phyloP scores from a whole-genome alignment of 2,888 invertebrate species.

The Resseliella maxima region DNA sequence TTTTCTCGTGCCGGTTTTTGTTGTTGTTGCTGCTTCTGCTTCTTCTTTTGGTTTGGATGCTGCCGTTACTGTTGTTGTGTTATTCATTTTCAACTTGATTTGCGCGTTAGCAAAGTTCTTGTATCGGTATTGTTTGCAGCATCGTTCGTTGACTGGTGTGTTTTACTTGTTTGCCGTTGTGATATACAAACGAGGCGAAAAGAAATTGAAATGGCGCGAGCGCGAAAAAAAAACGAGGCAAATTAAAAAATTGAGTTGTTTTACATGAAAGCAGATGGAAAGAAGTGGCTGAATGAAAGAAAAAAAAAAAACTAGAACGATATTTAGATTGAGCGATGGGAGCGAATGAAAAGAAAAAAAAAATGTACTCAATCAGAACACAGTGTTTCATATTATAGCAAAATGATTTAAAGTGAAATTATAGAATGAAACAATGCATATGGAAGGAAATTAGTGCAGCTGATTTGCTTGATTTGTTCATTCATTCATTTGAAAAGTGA shows the following conservation, averaged over 20 bases:
- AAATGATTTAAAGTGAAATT: no score
- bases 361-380: not conserved
- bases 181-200: conserved; percentile 1
- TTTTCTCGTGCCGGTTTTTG: not conserved
- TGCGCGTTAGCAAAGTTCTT: conserved; percentile 42
- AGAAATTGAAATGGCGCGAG: not conserved
- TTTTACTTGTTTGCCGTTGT: not conserved
- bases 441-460: no score
- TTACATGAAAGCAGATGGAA: conserved; percentile 28
- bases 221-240: not conserved
- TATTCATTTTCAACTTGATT: not conserved
- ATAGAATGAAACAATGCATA: no score
- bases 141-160: not conserved
- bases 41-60: not conserved
- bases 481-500: no score
- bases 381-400: not conserved
- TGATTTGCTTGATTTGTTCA: no score
- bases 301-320: not conserved
- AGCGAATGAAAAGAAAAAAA: not conserved
- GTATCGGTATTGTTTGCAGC: conserved; percentile 34
- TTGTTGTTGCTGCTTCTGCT: not conserved
- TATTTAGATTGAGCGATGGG: not conserved
- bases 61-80: not conserved
- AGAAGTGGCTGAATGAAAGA: not conserved
- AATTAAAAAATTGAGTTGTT: conserved; percentile 51